phyloP scores from a whole-genome alignment of 1,140 invertebrate genomes.

The Scaptomyza hsui region DNA sequence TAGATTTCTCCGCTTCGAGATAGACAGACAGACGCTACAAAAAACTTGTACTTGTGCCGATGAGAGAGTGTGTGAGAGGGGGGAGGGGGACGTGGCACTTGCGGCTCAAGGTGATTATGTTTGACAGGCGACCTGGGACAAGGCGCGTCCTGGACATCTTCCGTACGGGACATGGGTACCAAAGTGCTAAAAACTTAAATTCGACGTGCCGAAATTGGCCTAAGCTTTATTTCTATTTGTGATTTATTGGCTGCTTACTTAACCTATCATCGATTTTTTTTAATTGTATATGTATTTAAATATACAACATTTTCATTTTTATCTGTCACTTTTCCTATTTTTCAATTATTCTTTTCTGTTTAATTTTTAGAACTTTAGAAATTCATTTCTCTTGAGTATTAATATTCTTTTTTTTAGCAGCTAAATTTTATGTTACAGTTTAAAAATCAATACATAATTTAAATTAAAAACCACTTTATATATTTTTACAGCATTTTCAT shows the following conservation, averaged over 20 bases:
- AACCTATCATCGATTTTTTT: not conserved
- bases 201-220: constrained; percentile 32
- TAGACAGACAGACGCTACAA: constrained; percentile 24
- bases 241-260: constrained; percentile 25
- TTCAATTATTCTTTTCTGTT: not conserved
- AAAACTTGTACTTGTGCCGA: constrained; percentile 20
- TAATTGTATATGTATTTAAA: constrained; percentile 8
- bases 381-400: not conserved
- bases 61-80: constrained; percentile 26
- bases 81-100: not conserved
- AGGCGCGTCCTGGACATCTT: constrained; percentile 42
- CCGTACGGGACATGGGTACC: constrained; percentile 62
- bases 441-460: too few species aligned
- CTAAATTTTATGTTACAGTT: too few species aligned
- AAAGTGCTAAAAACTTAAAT: constrained; percentile 37
- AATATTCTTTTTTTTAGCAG: constrained; percentile 38
- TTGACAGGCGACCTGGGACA: constrained; percentile 78
- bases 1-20: constrained; percentile 55
- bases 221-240: constrained; percentile 23
- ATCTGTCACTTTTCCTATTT: not conserved
- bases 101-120: constrained; percentile 73
- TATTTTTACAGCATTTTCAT: too few species aligned
- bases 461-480: too few species aligned
- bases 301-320: too few species aligned
- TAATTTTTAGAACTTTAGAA: too few species aligned